Evolutionary conservation across 2,888 invertebrate genomes (phyloP).

Genomic region (Mylabris sibirica): DNA sequence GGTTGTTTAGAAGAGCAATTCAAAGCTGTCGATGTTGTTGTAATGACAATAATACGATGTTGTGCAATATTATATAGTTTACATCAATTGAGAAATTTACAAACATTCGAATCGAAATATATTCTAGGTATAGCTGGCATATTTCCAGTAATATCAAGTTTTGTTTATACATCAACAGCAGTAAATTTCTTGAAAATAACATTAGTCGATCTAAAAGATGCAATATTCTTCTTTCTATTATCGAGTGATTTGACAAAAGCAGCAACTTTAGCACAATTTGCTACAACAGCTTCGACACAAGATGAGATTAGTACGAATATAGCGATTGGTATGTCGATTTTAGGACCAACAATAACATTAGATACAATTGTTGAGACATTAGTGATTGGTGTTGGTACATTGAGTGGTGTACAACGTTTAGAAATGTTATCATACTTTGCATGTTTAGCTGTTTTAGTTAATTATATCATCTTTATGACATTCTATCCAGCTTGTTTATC

Average conservation of each 20-base stretch:
- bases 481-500: conserved; percentile 94
- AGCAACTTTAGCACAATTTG: conserved; percentile 83
- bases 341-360: conserved; percentile 89
- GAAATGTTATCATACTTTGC: conserved; percentile 92
- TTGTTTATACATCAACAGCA: conserved; percentile 90
- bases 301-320: conserved; percentile 87
- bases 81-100: conserved; percentile 88
- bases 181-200: conserved; percentile 87
- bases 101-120: conserved; percentile 88
- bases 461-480: conserved; percentile 92
- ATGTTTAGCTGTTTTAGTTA: conserved; percentile 88
- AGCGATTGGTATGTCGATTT: conserved; percentile 82
- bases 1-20: conserved; percentile 69
- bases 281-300: conserved; percentile 79
- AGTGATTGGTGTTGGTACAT: conserved; percentile 88
- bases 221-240: conserved; percentile 89
- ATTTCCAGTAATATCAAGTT: conserved; percentile 91
- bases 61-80: conserved; percentile 90
- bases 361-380: conserved; percentile 90
- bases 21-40: conserved; percentile 80
- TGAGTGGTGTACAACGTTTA: conserved; percentile 86
- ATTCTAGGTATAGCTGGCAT: conserved; percentile 84
- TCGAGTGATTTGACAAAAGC: conserved; percentile 92
- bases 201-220: conserved; percentile 88
- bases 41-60: conserved; percentile 90